These are phyloP conservation scores for Gymnothorax reevesii DNA, from an alignment of 2,797 vertebrate genomes.

Conservation along the genomic window DNA sequence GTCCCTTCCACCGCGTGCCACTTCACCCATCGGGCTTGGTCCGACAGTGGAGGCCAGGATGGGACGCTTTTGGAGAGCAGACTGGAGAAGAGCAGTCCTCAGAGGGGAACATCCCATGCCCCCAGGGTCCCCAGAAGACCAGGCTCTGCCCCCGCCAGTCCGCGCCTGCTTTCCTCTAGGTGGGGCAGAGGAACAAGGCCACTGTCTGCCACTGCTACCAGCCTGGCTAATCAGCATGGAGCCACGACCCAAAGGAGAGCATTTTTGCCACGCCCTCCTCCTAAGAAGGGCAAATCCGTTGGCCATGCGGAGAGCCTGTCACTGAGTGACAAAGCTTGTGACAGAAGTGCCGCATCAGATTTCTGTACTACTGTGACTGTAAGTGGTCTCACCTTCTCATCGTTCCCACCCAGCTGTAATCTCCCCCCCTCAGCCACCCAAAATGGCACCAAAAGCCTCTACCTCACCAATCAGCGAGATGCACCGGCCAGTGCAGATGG, in stretches of 20 bases:
- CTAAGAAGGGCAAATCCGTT: slow-evolving; percentile 53
- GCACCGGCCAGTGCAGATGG: slow-evolving; percentile 46
- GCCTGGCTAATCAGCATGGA: slow-evolving; percentile 46
- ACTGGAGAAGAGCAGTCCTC: slow-evolving; percentile 53
- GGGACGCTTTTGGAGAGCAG: slow-evolving; percentile 58
- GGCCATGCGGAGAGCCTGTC: slow-evolving; percentile 45
- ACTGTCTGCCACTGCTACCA: slow-evolving; percentile 71
- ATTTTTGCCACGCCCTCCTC: slow-evolving; percentile 75
- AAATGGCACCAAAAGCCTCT: slow-evolving; percentile 48
- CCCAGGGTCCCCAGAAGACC: slow-evolving; percentile 61
- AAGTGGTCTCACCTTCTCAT: slow-evolving; percentile 37
- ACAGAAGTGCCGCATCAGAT: slow-evolving; percentile 48
- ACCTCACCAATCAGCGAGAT: slow-evolving; percentile 49
- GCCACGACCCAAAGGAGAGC: slow-evolving; percentile 69
- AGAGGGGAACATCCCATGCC: slow-evolving; percentile 46
- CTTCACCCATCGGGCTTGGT: slow-evolving; percentile 80
- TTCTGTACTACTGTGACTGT: slow-evolving; percentile 49
- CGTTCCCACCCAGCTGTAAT: slow-evolving; percentile 52
- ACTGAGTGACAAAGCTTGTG: slow-evolving; percentile 27
- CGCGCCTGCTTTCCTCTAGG: slow-evolving; percentile 62
- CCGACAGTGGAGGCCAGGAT: slow-evolving; percentile 72
- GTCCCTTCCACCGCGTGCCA: slow-evolving; percentile 60
- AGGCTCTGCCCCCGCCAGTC: slow-evolving; percentile 57
- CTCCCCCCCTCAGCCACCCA: slow-evolving; percentile 44
- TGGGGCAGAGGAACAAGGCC: slow-evolving; percentile 70